Base-by-base conservation (phyloP, 2,797 vertebrate genomes). In the Mormyrus hasselquistii region DNA sequence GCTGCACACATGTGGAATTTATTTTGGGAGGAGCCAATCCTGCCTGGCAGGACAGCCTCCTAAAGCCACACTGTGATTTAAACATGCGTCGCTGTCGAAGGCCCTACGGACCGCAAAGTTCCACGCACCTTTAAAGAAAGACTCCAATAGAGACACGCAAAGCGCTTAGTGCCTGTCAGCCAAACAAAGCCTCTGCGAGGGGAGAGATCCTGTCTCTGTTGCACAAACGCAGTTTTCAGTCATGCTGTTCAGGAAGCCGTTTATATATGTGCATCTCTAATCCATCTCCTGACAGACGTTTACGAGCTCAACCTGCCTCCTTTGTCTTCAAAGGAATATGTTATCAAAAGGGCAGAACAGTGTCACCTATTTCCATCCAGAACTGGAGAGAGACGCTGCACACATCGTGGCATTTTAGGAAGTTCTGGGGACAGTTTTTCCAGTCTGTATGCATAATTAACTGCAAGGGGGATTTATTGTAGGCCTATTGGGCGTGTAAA, bases 261-360 rank as follows among this genome's bases (percentile, higher is more conserved):
- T 84, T 84, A 84, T 50, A 84, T 84, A 84, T 84, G 82, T 84
- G 82, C 82, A 84, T 84, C 44, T 84, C 41, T 49, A 84, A 84
- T 49, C 47, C 44, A 50, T 52, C 82, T 50, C 47, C 44, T 79
- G 73, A 79, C 73, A 79, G 41, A 44, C 34, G 38, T 79, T 79
- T 44, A 41, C 73, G 38, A 79, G 14, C 19, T 44, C 34, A 44
- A 44, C 41, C 73, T 79, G 73, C 41, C 73, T n/a, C 41, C 41
- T n/a, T n/a, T n/a, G 73, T 79, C 73, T 79, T 79, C 73, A 79
- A 79, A 79, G 73, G 73, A 79, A 79, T 79, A 79, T 79, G 38
- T 79, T 79, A 79, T 79, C 73, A 44, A 44, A 44, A 44, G 73
- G 38, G 8, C 38, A 29, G 73, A 79, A 79, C 38, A 19, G 14